These are phyloP conservation scores for Drosophila pachea DNA, from an alignment of 1,140 invertebrate species.

Conservation along the genomic window DNA sequence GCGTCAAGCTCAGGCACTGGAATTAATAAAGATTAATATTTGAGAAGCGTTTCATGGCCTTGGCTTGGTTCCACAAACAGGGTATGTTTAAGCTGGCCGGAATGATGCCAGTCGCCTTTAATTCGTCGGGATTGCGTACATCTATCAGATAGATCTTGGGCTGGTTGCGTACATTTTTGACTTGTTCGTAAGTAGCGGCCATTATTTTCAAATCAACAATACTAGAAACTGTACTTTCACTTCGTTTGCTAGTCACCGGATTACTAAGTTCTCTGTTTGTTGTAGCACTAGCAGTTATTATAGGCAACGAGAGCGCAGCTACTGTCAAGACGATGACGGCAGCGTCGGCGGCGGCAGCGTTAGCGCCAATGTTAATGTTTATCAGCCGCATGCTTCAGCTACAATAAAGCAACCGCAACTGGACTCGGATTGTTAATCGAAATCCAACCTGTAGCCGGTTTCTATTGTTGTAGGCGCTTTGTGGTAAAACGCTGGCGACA, in stretches of 20 bases:
- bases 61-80: conserved; percentile 79
- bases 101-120: conserved; percentile 83
- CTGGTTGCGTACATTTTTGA: conserved; percentile 79
- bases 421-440: conserved; percentile 28
- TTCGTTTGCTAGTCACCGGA: conserved; percentile 23
- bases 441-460: conserved; percentile 27
- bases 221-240: conserved; percentile 26
- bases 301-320: conserved; percentile 7
- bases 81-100: conserved; percentile 86
- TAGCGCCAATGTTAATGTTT: conserved; percentile 11
- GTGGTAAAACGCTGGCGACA: conserved; percentile 37
- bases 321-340: conserved; percentile 12
- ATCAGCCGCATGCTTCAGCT: conserved; percentile 23
- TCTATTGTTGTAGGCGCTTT: conserved; percentile 28
- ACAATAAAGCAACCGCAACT: conserved; percentile 36
- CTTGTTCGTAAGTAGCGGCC: conserved; percentile 80
- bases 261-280: conserved; percentile 44
- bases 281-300: conserved; percentile 51
- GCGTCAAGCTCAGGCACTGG: conserved; percentile 79
- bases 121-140: conserved; percentile 83
- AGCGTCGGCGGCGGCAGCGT: conserved; percentile 15
- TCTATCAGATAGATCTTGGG: conserved; percentile 82
- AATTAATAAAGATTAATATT: background rate
- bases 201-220: conserved; percentile 31
- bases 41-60: background rate